A percentile compares a stretch with the other conserved stretches of the same genome.
Conservation (phyloP, 37 sponge, comb jelly and placozoan genomes). For the Sycon ciliatum region DNA sequence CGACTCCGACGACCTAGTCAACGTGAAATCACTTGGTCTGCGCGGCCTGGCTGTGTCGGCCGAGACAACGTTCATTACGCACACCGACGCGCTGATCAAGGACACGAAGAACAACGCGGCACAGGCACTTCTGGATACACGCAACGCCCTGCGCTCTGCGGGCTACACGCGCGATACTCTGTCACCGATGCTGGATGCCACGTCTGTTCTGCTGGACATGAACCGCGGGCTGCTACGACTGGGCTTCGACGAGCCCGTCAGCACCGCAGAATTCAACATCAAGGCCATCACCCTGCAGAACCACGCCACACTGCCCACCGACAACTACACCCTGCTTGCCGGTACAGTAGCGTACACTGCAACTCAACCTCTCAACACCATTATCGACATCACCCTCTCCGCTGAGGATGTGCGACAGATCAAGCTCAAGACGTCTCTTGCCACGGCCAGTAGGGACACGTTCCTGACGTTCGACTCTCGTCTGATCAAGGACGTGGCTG, state of each 20-base stretch:
- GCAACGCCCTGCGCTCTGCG: background rate
- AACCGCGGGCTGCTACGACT: background rate
- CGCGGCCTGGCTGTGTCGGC: constrained; percentile 47
- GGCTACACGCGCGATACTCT: background rate
- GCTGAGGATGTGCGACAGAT: constrained; percentile 57
- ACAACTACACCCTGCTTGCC: background rate
- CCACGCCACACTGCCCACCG: background rate
- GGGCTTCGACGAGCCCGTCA: background rate
- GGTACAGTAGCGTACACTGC: constrained; percentile 38
- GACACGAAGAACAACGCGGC: constrained; percentile 28
- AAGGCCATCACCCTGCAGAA: background rate
- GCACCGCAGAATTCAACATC: background rate
- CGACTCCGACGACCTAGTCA: constrained; percentile 41
- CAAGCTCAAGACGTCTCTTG: constrained; percentile 50
- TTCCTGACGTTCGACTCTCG: constrained; percentile 31
- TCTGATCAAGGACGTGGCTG: background rate
- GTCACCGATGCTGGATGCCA: constrained; percentile 36
- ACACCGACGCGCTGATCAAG: constrained; percentile 36
- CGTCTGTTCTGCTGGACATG: constrained; percentile 45
- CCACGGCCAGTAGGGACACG: constrained; percentile 32
- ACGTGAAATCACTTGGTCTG: constrained; percentile 34
- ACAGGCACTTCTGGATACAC: background rate
- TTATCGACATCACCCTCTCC: constrained; percentile 37
- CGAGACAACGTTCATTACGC: constrained; percentile 48
- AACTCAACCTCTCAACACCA: constrained; percentile 15